These are phyloP conservation scores for Lasioglossum vierecki DNA, from an alignment of 2,888 invertebrate species.

Conservation along the genomic window DNA sequence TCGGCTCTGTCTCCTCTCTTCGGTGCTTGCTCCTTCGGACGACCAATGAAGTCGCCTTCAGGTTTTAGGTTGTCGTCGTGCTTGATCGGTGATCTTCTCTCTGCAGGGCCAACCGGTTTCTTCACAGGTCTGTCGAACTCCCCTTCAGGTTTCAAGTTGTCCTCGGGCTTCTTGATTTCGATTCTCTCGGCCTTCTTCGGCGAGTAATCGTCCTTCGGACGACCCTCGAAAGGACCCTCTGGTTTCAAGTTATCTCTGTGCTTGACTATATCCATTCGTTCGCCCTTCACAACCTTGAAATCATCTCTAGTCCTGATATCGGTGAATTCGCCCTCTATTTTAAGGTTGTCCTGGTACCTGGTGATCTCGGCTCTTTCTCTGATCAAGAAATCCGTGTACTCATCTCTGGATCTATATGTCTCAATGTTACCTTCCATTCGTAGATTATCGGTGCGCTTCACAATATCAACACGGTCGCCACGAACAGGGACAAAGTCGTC, in stretches of 20 bases:
- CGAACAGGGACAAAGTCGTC: conserved; percentile 79
- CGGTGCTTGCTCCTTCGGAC: conserved; percentile 63
- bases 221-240: conserved; percentile 77
- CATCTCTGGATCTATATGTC: conserved; percentile 85
- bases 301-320: conserved; percentile 86
- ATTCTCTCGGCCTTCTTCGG: conserved; percentile 84
- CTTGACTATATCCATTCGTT: conserved; percentile 85
- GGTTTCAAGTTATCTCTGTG: conserved; percentile 86
- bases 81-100: conserved; percentile 84
- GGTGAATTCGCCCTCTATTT: conserved; percentile 87
- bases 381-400: conserved; percentile 85
- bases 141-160: conserved; percentile 85
- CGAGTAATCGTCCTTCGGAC: conserved; percentile 78
- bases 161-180: conserved; percentile 85
- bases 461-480: conserved; percentile 78
- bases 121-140: conserved; percentile 82
- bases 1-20: conserved; percentile 76
- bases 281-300: conserved; percentile 85
- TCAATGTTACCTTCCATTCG: conserved; percentile 83
- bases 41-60: conserved; percentile 85
- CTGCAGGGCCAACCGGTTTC: conserved; percentile 82
- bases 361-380: conserved; percentile 84
- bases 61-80: conserved; percentile 86
- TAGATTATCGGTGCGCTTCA: conserved; percentile 69
- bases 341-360: conserved; percentile 84